Base-by-base conservation (phyloP, 2,113 vertebrate species). In the Brachyhypopomus gauderio region DNA sequence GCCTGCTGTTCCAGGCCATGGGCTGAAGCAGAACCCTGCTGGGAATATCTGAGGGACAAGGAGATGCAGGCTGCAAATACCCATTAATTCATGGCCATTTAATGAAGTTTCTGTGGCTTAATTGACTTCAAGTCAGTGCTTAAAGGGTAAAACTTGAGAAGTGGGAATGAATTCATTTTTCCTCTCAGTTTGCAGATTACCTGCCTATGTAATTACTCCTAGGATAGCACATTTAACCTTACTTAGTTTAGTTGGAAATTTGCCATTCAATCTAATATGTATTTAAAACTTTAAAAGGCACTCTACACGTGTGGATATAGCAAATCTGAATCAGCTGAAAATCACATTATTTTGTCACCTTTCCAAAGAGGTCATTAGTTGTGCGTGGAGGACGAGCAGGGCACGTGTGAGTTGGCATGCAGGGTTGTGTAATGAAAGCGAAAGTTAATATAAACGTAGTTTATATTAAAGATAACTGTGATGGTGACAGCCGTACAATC, bases 111-210 rank as follows among this genome's bases (percentile, higher is more conserved):
- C 22, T 48, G 20, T 38, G 52, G 8, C 16, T 67, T 63, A 63
- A 48, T 38, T 79, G 38, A 63, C 38, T 63, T 72, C 63, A 63
- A 72, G 78, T 63, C 38, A 41, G 71, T 62, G 78, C 19, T 41
- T 38, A 41, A 69, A 70, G 9, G 19, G 66, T 19, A 63, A n/a
- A 79, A 72, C 8, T 56, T 30, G 59, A 58, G 22, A 60, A 52
- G 45, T 52, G 45, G 12, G 52, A 72, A 56, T 72, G 59, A 52
- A 34, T 62, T 79, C 27, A 59, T 17, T n/a, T 3, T 4, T 79
- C 70, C 14, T 27, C 38, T 72, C 19, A 2, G 23, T 41, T 19
- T 62, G 20, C 22, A 62, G 59, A n/a, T 23, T 62, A 23, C n/a
- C 59, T 8, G 5, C 20, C 20, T 25, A 27, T 11, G 23, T 19